Evolutionary conservation across 2,888 invertebrate genomes (phyloP).

Genomic region (Tanaodytes sp.): DNA sequence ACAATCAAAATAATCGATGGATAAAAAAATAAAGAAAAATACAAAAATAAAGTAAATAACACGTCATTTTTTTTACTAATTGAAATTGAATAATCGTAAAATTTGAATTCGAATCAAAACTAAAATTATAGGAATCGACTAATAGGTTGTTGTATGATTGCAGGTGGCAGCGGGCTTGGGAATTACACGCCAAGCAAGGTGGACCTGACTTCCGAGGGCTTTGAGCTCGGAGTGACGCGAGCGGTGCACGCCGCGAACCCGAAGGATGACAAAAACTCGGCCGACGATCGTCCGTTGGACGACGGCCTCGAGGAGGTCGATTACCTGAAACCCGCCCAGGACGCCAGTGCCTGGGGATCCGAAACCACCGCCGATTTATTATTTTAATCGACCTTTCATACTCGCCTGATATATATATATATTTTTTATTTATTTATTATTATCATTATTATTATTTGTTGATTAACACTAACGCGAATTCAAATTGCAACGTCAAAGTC

Average conservation of each 20-base stretch:
- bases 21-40: no score
- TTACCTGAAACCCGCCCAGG: conserved; percentile 72
- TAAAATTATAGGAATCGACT: no score
- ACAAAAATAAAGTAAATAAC: no score
- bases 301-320: conserved; percentile 64
- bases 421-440: no score
- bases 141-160: no score
- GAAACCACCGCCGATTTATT: conserved; percentile 73
- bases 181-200: conserved; percentile 89
- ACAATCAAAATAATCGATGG: no score
- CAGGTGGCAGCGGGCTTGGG: conserved; percentile 75
- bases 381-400: conserved; percentile 65
- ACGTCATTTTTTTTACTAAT: no score
- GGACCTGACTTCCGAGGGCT: conserved; percentile 77
- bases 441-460: no score
- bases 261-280: conserved; percentile 29
- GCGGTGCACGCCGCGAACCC: conserved; percentile 59
- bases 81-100: no score
- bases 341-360: conserved; percentile 72
- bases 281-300: conserved; percentile 37
- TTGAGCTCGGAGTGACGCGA: conserved; percentile 86
- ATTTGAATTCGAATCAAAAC: no score
- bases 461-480: no score
- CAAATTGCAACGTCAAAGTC: no score
- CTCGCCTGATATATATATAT: neutral